Base-by-base conservation (phyloP, 2,888 invertebrate genomes). In the Syrphus vitripennis region DNA sequence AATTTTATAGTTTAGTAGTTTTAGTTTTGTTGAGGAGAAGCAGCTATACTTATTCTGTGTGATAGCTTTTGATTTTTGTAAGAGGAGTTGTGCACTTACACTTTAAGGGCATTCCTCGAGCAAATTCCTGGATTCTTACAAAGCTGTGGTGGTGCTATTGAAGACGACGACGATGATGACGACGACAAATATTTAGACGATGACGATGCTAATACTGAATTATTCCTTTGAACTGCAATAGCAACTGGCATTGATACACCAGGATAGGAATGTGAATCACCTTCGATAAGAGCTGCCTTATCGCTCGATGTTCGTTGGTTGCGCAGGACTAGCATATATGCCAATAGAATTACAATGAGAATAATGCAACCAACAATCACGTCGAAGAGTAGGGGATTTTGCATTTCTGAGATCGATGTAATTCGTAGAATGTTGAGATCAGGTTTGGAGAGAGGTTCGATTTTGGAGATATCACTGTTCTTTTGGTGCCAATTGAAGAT, bases 261-360 rank as follows among this genome's bases (percentile, higher is more conserved):
- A 6, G 89, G 87, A 59, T 83, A 80, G 48, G 88, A 88, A 61
- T 88, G 88, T 14, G 88, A 84, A 55, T 89, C 89, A 14, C 89
- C 89, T 21, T 90, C 90, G 72, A 90, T 89, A 19, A 90, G 88
- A 24, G 90, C 89, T 5, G 89, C 86, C 63, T 90, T 90, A 71
- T 90, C 90, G 57, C 88, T 89, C 37, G 88, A 29, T 10, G 88
- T 83, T 61, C 88, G 88, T 5, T 89, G 88, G 4, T 87, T 89
- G 5, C 88, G 88, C 83, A 89, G 72, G 12, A 89, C 76, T 74
- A 89, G 89, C 6, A 89, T 72, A 72, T 89, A 90, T 37, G 89
- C 82, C 14, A 89, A 71, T 3, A 90, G 78, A 45, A 90, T 83
- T 16, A 90, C 42, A 37, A 88, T 87, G 21, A 90, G 76, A 71